Base-by-base conservation (phyloP, 2,888 invertebrate species). In the Cantharis flavilabris region DNA sequence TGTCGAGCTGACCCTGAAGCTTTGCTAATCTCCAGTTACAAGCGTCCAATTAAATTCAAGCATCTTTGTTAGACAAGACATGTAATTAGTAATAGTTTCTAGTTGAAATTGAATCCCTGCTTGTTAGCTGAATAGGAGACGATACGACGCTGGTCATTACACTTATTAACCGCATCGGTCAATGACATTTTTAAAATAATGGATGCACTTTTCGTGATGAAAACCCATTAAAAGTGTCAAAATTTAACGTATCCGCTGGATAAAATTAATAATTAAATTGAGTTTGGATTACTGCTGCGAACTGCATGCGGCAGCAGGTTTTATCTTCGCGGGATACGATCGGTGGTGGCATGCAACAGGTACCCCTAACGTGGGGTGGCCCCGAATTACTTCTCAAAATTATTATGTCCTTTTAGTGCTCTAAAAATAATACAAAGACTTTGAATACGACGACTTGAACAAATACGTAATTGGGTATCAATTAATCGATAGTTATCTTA, bases 281-380 rank as follows among this genome's bases (percentile, higher is more conserved):
- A 70, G 75, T 73, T 75, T 79, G 75, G 80, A 73, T 76, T 62
- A 78, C 77, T 72, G 73, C 77, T 73, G 79, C 76, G 79, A 81
- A 65, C 81, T 77, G 75, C 79, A 75, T 79, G 81, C 77, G 70
- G 78, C 74, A 77, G 76, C 76, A 71, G 74, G 77, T 77, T 80
- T 80, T 78, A 80, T 80, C 78, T 80, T 78, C 71, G 76, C 75
- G 78, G 75, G 76, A 75, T 70, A 75, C 76, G 76, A 76, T 77
- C 79, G 77, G 73, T 75, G 77, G 73, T 74, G 70, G 80, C 79
- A 77, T 80, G 80, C 80, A 80, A 80, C 80, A 80, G 80, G 80
- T 80, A 79, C 76, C 65, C 65, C 20, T 70, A 77, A 73, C 73
- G 76, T 77, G 76, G 77, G 77, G 80, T 77, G 75, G 73, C 72